A percentile compares a stretch with the other conserved stretches of the same genome.
phyloP scores from a whole-genome alignment of 1,140 invertebrate species.

The Bombus consobrinus region DNA sequence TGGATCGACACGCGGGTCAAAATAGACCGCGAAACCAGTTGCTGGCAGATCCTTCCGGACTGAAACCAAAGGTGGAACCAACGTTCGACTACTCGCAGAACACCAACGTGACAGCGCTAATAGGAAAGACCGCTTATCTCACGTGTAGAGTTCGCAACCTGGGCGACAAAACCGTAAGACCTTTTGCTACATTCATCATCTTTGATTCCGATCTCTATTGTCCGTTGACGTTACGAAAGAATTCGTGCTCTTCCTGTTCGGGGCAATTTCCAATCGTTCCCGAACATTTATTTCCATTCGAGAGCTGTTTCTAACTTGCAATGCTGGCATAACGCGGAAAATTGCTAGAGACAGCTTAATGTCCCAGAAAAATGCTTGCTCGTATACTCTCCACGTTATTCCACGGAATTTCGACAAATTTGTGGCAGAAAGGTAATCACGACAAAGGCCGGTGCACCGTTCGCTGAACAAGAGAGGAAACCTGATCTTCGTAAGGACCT shows the following conservation, averaged over 20 bases:
- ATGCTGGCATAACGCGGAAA: not conserved
- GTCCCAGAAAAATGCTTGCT: conserved; percentile 10
- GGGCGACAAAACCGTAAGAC: conserved; percentile 90
- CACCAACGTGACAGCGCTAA: conserved; percentile 90
- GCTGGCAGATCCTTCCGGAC: conserved; percentile 73
- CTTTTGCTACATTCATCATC: not conserved
- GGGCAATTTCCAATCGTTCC: not conserved
- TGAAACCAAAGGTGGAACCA: conserved; percentile 84
- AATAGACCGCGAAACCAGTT: conserved; percentile 79
- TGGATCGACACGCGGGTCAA: conserved; percentile 76
- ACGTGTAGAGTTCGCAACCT: conserved; percentile 91
- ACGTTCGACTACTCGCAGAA: conserved; percentile 89
- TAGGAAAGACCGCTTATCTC: conserved; percentile 91
- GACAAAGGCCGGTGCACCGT: not conserved
- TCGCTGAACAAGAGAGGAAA: conserved; percentile 17
- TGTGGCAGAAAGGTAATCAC: conserved; percentile 27
- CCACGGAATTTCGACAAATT: conserved; percentile 26
- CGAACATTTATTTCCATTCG: conserved; percentile 21
- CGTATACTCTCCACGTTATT: not conserved
- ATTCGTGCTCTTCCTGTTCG: not conserved
- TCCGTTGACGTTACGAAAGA: not conserved
- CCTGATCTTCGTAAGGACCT: conserved; percentile 50
- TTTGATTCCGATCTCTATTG: not conserved
- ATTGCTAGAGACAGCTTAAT: conserved; percentile 19
- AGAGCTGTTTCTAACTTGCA: not conserved